A percentile compares a stretch with the other conserved stretches of the same genome.
Evolutionary conservation across 2,113 vertebrate species (phyloP).

Genomic region (Danionella cerebrum): DNA sequence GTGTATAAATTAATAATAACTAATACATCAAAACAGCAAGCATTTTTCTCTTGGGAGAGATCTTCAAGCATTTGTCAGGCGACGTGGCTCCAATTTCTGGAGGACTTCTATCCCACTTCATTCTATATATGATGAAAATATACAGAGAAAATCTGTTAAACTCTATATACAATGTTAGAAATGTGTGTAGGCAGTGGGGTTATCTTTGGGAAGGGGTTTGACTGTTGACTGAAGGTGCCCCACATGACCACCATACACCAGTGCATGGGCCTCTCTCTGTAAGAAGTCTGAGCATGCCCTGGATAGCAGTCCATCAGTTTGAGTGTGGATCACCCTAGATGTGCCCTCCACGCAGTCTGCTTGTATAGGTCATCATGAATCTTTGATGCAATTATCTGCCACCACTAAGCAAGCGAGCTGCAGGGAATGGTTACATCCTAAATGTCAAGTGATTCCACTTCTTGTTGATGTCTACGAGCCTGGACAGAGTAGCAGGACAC

Average conservation of each 20-base stretch:
- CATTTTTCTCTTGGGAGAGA: no score
- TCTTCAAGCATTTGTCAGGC: no score
- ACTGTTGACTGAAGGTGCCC: no score
- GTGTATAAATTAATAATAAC: no score
- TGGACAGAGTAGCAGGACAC: not conserved
- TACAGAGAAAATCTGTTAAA: no score
- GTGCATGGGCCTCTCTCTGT: not conserved
- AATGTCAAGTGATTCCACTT: constrained; percentile 43
- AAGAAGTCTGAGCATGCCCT: not conserved
- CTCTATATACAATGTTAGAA: no score
- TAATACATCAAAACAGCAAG: no score
- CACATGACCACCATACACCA: not conserved
- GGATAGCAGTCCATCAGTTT: not conserved
- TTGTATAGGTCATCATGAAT: constrained; percentile 43
- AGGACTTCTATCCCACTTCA: no score
- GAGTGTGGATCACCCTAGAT: constrained; percentile 4
- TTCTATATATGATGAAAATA: no score
- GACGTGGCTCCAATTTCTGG: no score
- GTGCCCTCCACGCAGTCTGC: constrained; percentile 23
- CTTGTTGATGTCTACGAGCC: constrained; percentile 5
- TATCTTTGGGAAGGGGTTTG: no score
- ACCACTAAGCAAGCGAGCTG: constrained; percentile 4
- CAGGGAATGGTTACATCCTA: constrained; percentile 30
- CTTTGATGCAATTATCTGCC: constrained; percentile 43
- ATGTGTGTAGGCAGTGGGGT: no score